phyloP scores from a whole-genome alignment of 1,140 invertebrate genomes.

The Drosophila setifemur region DNA sequence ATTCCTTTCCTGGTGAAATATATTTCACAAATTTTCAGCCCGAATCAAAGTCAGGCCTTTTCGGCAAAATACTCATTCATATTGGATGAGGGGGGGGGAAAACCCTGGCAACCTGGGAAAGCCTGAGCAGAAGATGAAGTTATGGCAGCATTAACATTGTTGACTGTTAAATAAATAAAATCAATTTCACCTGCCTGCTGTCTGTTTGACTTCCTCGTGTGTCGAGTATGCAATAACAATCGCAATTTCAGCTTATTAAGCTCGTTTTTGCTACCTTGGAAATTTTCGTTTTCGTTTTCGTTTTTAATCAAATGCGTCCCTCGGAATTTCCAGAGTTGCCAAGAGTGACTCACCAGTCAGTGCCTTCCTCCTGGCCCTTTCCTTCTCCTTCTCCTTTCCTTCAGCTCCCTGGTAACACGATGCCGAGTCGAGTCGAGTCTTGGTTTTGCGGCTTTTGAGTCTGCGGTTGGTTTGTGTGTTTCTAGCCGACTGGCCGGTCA shows the following conservation, averaged over 20 bases:
- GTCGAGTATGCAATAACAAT: slow-evolving; percentile 63
- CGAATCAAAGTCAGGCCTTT: background rate
- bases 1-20: slow-evolving; percentile 4
- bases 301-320: slow-evolving; percentile 39
- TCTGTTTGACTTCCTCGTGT: slow-evolving; percentile 4
- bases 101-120: slow-evolving; percentile 25
- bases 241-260: slow-evolving; percentile 53
- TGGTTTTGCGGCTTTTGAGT: slow-evolving; percentile 24
- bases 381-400: background rate
- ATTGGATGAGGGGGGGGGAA: slow-evolving; percentile 48
- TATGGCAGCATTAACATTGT: slow-evolving; percentile 51
- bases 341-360: slow-evolving; percentile 45
- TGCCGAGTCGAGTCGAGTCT: no score
- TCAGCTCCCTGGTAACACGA: slow-evolving; percentile 26
- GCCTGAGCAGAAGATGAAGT: slow-evolving; percentile 19
- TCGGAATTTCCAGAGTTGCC: slow-evolving; percentile 8
- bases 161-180: slow-evolving; percentile 75
- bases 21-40: slow-evolving; percentile 7
- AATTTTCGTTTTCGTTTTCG: slow-evolving; percentile 17
- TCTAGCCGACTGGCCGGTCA: slow-evolving; percentile 28
- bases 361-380: slow-evolving; percentile 25
- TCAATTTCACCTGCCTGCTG: slow-evolving; percentile 60
- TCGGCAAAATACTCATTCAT: slow-evolving; percentile 50
- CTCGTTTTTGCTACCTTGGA: slow-evolving; percentile 16
- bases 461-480: slow-evolving; percentile 41